Base-by-base conservation (phyloP, 2,888 invertebrate genomes). In the Pristionchus mayeri region DNA sequence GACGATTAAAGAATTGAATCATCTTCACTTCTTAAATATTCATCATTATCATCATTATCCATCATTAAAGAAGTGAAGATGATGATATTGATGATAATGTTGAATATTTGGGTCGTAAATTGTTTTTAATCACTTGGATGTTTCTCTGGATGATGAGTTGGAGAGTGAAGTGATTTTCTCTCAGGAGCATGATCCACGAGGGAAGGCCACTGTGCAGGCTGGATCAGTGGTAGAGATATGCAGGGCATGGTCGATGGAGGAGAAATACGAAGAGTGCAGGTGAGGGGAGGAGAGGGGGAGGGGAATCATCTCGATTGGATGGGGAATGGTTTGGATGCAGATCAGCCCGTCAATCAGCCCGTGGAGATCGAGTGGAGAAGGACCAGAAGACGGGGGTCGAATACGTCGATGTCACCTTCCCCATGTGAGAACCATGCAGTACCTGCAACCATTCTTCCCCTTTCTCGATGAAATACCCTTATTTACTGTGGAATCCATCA, bases 171-270 rank as follows among this genome's bases (percentile, higher is more conserved):
- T 6, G 6, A 57, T 6, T 40, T 3, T 30, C 57, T 37, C 18
- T 21, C 37, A 90, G 86, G 91, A 92, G 84, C 88, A 90, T 84
- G 91, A 92, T 87, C 89, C 90, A 27, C 88, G 90, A 44, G 92
- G 92, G 9, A 86, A 86, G 44, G 89, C 86, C 11, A 91, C 91
- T 0, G 91, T 92, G 0, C 80, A 80, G 2, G 90, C 91, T 0
- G 90, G 88, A 63, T 91, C 88, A 83, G 89, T 92, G 0, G 63
- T 88, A 30, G 89, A 92, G 85, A 92, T 92, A 54, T 92, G 92
- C 85, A 78, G 85, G 30, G 90, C 90, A 9, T 92, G 90, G 89
- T 84, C 82, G 6, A 87, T 85, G 81, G 89, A 90, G 40, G 85
- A 87, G 4, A 85, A 86, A 9, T 92, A 88, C 79, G 85, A 89